These are phyloP conservation scores for Phoeniculus purpureus DNA, from an alignment of 2,797 vertebrate species.

Conservation along the genomic window DNA sequence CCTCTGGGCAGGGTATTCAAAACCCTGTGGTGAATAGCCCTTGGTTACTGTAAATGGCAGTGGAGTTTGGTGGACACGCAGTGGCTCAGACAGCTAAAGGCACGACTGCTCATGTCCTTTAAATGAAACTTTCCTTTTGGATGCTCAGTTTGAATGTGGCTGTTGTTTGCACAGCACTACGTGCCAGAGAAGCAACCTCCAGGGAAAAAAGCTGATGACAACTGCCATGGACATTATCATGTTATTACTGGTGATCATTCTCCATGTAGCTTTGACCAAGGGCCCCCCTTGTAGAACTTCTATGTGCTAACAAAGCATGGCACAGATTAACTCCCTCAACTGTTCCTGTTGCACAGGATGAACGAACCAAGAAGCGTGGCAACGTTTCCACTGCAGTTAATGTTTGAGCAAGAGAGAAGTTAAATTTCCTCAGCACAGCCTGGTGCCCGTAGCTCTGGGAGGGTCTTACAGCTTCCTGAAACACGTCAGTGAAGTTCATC, in stretches of 20 bases:
- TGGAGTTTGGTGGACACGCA: not conserved
- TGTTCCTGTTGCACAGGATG: not conserved
- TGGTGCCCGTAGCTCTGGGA: not conserved
- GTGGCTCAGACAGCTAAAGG: not conserved
- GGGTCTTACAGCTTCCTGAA: not conserved
- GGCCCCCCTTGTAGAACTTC: not conserved
- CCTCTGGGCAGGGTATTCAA: not conserved
- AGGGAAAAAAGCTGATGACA: not conserved
- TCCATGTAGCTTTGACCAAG: not conserved
- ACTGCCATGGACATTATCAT: not conserved
- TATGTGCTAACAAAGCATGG: not conserved
- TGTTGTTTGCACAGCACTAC: not conserved
- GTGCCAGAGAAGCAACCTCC: not conserved
- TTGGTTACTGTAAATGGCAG: fast-evolving
- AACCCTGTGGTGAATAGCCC: fast-evolving
- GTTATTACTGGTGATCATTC: not conserved
- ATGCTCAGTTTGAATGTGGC: not conserved
- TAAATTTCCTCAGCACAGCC: not conserved
- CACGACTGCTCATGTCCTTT: not conserved
- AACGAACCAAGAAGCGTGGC: not conserved
- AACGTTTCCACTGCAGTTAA: slow-evolving; percentile 17
- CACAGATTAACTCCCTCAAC: not conserved
- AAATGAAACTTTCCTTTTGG: not conserved
- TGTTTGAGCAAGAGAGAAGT: not conserved
- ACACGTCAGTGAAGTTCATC: not conserved